Evolutionary conservation across 2,797 vertebrate genomes (phyloP).

Genomic region (Borostomias antarcticus): DNA sequence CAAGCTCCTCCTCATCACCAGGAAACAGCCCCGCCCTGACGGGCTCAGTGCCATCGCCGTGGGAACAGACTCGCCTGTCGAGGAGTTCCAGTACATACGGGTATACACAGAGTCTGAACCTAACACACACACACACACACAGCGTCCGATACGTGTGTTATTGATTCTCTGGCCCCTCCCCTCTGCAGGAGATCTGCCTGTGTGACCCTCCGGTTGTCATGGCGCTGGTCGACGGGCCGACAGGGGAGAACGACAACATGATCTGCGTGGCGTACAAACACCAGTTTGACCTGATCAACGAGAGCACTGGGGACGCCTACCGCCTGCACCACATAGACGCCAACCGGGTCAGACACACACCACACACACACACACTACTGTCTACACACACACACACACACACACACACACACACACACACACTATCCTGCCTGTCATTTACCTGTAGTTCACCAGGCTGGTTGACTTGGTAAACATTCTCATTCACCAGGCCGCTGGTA

Average conservation of each 20-base stretch:
- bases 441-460: too few species aligned
- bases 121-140: slow-evolving; percentile 35
- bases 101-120: slow-evolving; percentile 76
- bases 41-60: slow-evolving; percentile 63
- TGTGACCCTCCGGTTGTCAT: slow-evolving; percentile 91
- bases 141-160: background rate
- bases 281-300: slow-evolving; percentile 96
- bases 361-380: background rate
- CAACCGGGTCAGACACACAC: slow-evolving; percentile 81
- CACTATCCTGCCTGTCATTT: too few species aligned
- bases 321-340: slow-evolving; percentile 91
- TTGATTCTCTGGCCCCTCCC: background rate
- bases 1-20: slow-evolving; percentile 95
- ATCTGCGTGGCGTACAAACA: slow-evolving; percentile 97
- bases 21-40: slow-evolving; percentile 79
- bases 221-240: slow-evolving; percentile 93
- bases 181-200: slow-evolving; percentile 91
- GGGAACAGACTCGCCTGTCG: slow-evolving; percentile 85
- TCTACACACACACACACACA: background rate
- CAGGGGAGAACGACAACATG: slow-evolving; percentile 95
- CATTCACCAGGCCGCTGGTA: slow-evolving; percentile 34
- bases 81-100: slow-evolving; percentile 98
- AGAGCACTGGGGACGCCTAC: slow-evolving; percentile 96
- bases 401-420: background rate
- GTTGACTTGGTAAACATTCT: slow-evolving; percentile 42